Percentiles rank a stretch among this genome's conserved stretches.
Evolutionary conservation across 2,113 vertebrate species (phyloP).

Genomic region (Clarias magur): DNA sequence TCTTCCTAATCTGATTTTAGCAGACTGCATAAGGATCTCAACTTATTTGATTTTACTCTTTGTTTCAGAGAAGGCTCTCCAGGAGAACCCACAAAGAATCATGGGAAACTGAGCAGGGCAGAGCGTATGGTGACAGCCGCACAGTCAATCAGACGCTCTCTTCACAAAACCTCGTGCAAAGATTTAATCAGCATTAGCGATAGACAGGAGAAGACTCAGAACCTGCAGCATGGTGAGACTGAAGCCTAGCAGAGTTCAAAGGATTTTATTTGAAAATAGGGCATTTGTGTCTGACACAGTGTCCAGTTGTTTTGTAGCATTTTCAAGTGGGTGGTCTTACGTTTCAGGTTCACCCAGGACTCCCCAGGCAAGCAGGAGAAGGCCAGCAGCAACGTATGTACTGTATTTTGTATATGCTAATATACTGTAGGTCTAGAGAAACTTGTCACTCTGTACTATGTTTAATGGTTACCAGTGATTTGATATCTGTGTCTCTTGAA

Average conservation of each 20-base stretch:
- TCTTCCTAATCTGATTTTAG: background rate
- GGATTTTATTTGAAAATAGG: background rate
- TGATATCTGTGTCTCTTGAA: background rate
- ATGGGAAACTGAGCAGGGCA: conserved; percentile 58
- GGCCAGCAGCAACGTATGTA: conserved; percentile 10
- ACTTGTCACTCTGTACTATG: background rate
- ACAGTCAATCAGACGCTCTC: background rate
- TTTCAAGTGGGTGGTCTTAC: conserved; percentile 12
- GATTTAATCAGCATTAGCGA: background rate
- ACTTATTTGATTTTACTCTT: background rate
- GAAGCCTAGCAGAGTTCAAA: background rate
- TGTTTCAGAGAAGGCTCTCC: conserved; percentile 34
- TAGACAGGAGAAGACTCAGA: background rate
- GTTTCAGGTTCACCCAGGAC: background rate
- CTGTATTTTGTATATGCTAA: background rate
- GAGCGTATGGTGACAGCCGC: conserved; percentile 68
- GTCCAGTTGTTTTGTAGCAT: background rate
- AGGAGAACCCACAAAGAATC: conserved; percentile 9
- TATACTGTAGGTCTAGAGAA: background rate
- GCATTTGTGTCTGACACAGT: background rate
- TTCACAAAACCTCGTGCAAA: conserved; percentile 19
- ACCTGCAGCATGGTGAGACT: conserved; percentile 19
- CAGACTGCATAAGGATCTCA: background rate
- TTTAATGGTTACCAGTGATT: background rate
- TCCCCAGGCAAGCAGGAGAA: conserved; percentile 17